Conservation (phyloP, 2,888 invertebrate genomes). For the Venustoraphidia nigricollis region DNA sequence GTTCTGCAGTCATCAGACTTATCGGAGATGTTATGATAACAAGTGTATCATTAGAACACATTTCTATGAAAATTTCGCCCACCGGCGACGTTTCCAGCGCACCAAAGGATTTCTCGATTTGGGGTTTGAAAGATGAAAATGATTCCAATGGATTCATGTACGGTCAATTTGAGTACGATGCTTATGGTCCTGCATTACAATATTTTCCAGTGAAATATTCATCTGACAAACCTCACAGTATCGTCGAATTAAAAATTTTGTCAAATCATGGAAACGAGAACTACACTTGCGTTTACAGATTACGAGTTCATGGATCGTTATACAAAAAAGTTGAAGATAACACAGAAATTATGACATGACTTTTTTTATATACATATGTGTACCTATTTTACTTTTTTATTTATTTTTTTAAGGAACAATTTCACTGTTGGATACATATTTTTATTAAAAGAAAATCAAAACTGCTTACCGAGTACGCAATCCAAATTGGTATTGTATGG, state of each 20-base stretch:
- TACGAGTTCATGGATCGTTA: too few species aligned
- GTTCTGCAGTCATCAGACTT: slow-evolving; percentile 57
- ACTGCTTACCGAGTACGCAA: too few species aligned
- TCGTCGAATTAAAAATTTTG: slow-evolving; percentile 49
- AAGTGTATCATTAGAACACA: slow-evolving; percentile 65
- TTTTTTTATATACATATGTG: too few species aligned
- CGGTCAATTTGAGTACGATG: slow-evolving; percentile 43
- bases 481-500: too few species aligned
- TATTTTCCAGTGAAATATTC: slow-evolving; percentile 33
- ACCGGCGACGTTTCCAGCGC: slow-evolving; percentile 53
- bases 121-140: slow-evolving; percentile 18
- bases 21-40: slow-evolving; percentile 46
- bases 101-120: slow-evolving; percentile 45
- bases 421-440: too few species aligned
- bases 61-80: slow-evolving; percentile 54
- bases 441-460: too few species aligned
- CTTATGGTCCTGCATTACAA: slow-evolving; percentile 38
- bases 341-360: too few species aligned
- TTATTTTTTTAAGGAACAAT: too few species aligned
- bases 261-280: slow-evolving; percentile 54
- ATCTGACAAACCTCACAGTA: slow-evolving; percentile 24
- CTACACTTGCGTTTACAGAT: slow-evolving; percentile 61
- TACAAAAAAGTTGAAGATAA: too few species aligned
- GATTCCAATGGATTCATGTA: slow-evolving; percentile 31
- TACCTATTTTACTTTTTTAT: too few species aligned